Evolutionary conservation across 2,888 invertebrate species (phyloP), one percentile per base, ranked within the genome.

Genomic region (Keiferia lycopersicella): DNA sequence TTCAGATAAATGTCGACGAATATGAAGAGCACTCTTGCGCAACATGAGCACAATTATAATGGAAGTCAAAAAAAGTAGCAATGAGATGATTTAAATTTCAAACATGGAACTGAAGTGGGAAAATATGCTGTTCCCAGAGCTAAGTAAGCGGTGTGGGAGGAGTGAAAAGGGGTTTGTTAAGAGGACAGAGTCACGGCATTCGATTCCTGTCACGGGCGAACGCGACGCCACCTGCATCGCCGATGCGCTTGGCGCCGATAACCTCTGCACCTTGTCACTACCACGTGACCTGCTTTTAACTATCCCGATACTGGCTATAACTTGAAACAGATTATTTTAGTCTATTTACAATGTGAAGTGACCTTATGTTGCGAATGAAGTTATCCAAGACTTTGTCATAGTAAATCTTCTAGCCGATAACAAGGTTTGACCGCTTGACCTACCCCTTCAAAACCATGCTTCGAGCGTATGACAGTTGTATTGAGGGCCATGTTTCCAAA

Each of bases 151-250:
- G 76, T 76, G 75, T 71, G 72, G 73, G 73, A 69, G 71, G 71
- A 80, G 4, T 74, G 26, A 26, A 80, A 82, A 83, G 80, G 79
- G 77, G 75, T 80, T 82, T 84, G 81, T 82, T 79, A 81, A 83
- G 84, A 83, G 82, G 84, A 84, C 84, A 78, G 75, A 74, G 76
- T 84, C 84, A 78, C 76, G 75, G 76, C 76, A 82, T 76, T 80
- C 77, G 75, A 89, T 87, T 86, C 87, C 71, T 81, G 86, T 88
- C 90, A 90, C 88, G 90, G 80, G 66, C 39, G 30, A 70, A 72
- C 69, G 69, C 75, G 79, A 77, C 79, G 80, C 82, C 84, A 88
- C 88, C 88, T 89, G 91, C 88, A 88, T 88, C 70, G 76, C 69
- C 73, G 80, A 87, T 83, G 75, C 75, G 70, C 71, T 69, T 68